A percentile compares a stretch with the other conserved stretches of the same genome.
Evolutionary conservation across 2,113 vertebrate species (phyloP).

Genomic region (Myiagra hebetior): DNA sequence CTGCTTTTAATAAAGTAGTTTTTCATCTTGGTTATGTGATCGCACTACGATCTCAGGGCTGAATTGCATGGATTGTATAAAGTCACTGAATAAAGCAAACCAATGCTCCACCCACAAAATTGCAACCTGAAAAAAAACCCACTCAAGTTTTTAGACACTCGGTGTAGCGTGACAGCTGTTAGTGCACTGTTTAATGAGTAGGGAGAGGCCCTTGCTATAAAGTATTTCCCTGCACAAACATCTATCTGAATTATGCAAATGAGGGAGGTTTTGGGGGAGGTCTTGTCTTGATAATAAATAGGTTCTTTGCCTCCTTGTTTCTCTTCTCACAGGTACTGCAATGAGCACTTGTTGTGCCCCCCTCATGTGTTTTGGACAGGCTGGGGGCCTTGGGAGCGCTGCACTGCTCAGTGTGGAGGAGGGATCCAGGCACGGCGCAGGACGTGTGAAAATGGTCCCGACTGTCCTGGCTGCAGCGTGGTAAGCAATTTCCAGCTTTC

Average conservation of each 20-base stretch:
- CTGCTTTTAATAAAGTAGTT: background rate
- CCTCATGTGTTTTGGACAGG: conserved; percentile 94
- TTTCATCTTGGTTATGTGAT: background rate
- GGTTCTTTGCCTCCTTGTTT: background rate
- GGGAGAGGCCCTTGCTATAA: background rate
- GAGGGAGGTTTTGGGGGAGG: background rate
- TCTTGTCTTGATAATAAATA: background rate
- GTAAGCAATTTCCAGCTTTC: conserved; percentile 66
- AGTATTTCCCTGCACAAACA: conserved; percentile 11
- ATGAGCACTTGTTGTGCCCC: conserved; percentile 92
- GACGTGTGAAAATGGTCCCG: conserved; percentile 91
- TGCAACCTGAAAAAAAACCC: background rate
- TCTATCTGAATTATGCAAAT: background rate
- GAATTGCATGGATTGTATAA: background rate
- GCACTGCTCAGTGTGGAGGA: conserved; percentile 90
- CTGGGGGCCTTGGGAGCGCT: conserved; percentile 96
- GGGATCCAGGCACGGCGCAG: conserved; percentile 91
- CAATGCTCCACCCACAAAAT: background rate
- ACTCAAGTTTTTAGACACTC: background rate
- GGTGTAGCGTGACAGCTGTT: background rate
- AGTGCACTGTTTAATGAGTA: background rate
- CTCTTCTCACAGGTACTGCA: conserved; percentile 86
- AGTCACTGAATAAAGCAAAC: background rate
- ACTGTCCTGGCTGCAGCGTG: conserved; percentile 89
- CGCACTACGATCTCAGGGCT: accelerated